Evolutionary conservation across 2,888 invertebrate genomes (phyloP), one percentile per base, ranked within the genome.

Genomic region (Trachelus troglodyta): DNA sequence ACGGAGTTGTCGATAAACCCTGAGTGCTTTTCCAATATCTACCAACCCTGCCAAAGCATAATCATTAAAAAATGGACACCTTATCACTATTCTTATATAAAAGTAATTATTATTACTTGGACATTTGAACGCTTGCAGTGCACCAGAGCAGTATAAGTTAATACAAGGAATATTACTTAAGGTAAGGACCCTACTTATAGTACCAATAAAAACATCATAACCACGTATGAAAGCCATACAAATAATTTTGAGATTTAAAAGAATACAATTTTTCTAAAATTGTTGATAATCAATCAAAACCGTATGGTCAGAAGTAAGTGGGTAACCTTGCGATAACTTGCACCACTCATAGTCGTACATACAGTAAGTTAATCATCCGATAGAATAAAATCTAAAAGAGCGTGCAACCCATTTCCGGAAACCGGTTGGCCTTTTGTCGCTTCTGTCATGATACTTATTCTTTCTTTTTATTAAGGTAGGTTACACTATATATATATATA

Each of bases 351-450:
- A 56, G 23, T 23, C 23, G 56, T 1, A 23, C 23, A 56, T 4
- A 23, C 9, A 56, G 56, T 56, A 3, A 23, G 23, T 56, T 56
- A 56, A 56, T 56, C 56, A 56, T 56, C 56, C 56, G 9, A 56
- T 56, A 56, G 56, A 56, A 56, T 23, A 2, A 56, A 23, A 23
- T 56, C 9, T 23, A 9, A 71, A 75, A 75, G 69, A 77, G 40
- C 69, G 75, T 23, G 35, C 71, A 82, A 85, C 83, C 81, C 84
- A 85, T 85, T 85, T 86, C 85, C 85, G 84, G 83, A 86, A 86
- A 85, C 84, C 81, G 83, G 79, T 83, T 83, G 81, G 77, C 78
- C 76, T 76, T 81, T 81, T 73, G n/a, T 69, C 40, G 33, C 23
- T 31, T 15, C 34, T 73, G 56, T 15, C 56, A 15, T 9, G 23